Base-by-base conservation (phyloP, 64 coral and sea anemone species). In the Porites lutea region DNA sequence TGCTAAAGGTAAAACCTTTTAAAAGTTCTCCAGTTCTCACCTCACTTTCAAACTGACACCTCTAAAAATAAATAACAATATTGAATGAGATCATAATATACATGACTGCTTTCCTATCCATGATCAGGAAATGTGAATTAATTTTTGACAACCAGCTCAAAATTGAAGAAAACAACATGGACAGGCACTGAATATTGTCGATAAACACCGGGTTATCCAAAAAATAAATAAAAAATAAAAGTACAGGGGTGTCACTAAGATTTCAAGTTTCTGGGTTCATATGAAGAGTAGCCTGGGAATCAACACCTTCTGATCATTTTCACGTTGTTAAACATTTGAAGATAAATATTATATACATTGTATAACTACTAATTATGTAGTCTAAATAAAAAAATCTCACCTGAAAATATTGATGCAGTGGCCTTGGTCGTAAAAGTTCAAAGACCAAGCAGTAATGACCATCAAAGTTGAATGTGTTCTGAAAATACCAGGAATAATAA, bases 381-480 rank as follows among this genome's bases (percentile, higher is more conserved):
- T 86, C 45, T 57, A 37, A 37, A 37, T 37, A 37, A 37, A 37
- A 37, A 85, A 8, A 12, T 48, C 64, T 45, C 79, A 94, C 95
- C 95, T 91, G 92, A 94, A 97, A 97, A 72, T 90, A 97, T 43
- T 71, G 65, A 66, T 97, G 95, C 13, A 97, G 74, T 66, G 95
- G 92, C 15, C 82, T 61, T 10, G 95, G 88, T 2, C 72, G 51
- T 20, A 97, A 57, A 16, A 94, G 93, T 23, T 97, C 92, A 88
- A 94, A 97, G 53, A 93, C 92, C 92, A 97, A 88, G 82, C 95
- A 91, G 76, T 83, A 97, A 73, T 97, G 95, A 16, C 58, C 45
- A 22, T 91, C 67, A 83, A 87, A 94, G 13, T 65, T 90, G 87
- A 97, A 97, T 20, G 67, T 91, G 75, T 97, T 94, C 92, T 94